phyloP scores from a whole-genome alignment of 2,797 vertebrate species.

The Falco berigora region DNA sequence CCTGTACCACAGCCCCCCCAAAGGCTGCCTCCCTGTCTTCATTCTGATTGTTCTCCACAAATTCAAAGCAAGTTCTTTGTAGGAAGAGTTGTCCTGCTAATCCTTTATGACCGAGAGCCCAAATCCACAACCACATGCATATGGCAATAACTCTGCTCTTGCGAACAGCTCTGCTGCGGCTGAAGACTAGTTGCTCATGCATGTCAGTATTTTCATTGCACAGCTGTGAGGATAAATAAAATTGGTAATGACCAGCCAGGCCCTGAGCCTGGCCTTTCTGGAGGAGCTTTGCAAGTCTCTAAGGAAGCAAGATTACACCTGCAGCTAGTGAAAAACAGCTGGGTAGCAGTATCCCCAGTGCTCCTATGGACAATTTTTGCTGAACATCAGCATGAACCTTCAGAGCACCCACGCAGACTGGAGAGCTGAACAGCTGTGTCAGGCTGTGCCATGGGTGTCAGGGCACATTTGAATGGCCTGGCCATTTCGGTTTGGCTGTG shows the following conservation, averaged over 20 bases:
- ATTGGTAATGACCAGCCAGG: background rate
- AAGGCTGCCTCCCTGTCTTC: background rate
- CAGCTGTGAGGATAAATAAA: background rate
- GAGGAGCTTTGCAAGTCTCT: background rate
- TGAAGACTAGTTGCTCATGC: background rate
- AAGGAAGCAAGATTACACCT: background rate
- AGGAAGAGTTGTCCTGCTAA: background rate
- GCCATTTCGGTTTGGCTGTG: background rate
- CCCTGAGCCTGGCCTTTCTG: background rate
- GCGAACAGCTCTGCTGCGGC: background rate
- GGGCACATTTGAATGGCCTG: background rate
- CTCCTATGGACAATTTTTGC: background rate
- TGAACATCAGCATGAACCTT: background rate
- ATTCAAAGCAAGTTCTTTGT: background rate
- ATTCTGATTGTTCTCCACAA: background rate
- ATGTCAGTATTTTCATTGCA: background rate
- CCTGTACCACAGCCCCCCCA: background rate
- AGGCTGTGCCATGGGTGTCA: background rate
- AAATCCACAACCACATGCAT: rapidly evolving
- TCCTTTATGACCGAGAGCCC: background rate
- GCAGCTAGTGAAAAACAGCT: background rate
- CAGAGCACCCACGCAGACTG: background rate
- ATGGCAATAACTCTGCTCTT: background rate
- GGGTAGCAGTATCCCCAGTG: background rate
- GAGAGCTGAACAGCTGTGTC: background rate